Conservation (phyloP, 2,113 vertebrate species). For the Pterocles orientalis region DNA sequence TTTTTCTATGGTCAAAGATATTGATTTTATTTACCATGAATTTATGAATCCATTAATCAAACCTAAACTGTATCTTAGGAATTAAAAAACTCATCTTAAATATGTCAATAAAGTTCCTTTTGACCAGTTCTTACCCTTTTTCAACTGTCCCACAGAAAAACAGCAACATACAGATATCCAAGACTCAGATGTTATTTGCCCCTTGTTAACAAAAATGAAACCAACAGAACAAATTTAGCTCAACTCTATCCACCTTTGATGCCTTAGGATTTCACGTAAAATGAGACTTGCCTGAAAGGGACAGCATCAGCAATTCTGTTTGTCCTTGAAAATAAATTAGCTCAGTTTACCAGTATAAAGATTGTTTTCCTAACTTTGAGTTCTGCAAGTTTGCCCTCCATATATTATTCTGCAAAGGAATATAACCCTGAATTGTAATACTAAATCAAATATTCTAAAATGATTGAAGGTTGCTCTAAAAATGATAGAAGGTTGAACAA, state of each 20-base stretch:
- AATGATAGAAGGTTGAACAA: slow-evolving; percentile 33
- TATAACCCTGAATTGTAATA: slow-evolving; percentile 64
- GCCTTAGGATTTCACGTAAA: neutral
- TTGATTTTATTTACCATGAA: neutral
- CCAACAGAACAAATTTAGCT: neutral
- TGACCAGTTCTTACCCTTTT: neutral
- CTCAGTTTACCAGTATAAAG: neutral
- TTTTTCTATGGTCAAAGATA: neutral
- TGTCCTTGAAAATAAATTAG: slow-evolving; percentile 12
- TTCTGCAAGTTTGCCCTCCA: slow-evolving; percentile 10
- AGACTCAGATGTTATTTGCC: neutral
- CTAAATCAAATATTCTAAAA: slow-evolving; percentile 56
- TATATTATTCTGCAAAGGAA: slow-evolving; percentile 49
- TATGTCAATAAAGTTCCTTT: neutral
- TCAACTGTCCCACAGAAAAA: neutral
- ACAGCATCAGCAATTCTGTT: neutral
- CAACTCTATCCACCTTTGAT: fast-evolving
- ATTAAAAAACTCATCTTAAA: neutral
- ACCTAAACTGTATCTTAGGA: neutral
- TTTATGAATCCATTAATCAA: neutral
- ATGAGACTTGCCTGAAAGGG: neutral
- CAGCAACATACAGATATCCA: neutral
- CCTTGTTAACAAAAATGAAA: neutral
- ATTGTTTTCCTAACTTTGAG: slow-evolving; percentile 59
- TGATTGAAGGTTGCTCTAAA: slow-evolving; percentile 53